Base-by-base conservation (phyloP, 1,140 invertebrate species). In the Camponotus vicinus region DNA sequence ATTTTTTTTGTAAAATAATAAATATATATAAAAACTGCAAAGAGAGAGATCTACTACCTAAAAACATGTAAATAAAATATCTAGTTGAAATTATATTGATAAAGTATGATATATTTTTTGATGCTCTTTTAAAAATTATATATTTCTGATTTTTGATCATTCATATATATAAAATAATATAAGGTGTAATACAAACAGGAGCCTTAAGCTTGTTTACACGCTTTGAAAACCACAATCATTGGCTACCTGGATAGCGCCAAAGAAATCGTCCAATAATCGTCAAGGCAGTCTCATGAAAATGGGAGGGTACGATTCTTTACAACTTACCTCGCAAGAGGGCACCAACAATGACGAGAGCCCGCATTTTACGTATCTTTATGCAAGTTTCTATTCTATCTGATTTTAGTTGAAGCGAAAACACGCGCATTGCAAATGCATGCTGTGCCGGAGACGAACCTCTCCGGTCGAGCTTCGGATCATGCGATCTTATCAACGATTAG, bases 371-470 rank as follows among this genome's bases (percentile, higher is more conserved):
- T 27, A 71, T 82, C 78, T 55, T 82, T 71, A 59, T 67, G 52
- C 61, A 71, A 71, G 52, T 67, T 59, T 82, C 67, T 57, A 71
- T 13, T 82, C 78, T 70, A 82, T 82, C 52, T 59, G 78, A 82
- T 82, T 67, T 71, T 82, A 70, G 66, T 82, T 71, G 66, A 71
- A 52, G 37, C 66, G 78, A 82, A 59, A 71, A 82, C 78, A 82
- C 52, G 78, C 78, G 78, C 27, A 52, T 61, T 61, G 52, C 49
- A 45, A 37, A 82, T 59, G 78, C 45, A 59, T 67, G 37, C 71
- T 27, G 78, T 42, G 52, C 37, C 66, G 52, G 64, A 80, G 78
- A 80, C 64, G 42, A 71, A 67, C 40, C 66, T 71, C 75, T 79
- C 64, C 67, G 61, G n/a, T 49, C 32, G 32, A 79, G 59, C 27